Evolutionary conservation across 2,113 vertebrate genomes (phyloP).

Genomic region (Oryctolagus cuniculus): mOryCun1.1 NC_091432.1:221537501-221538000

Average conservation of each 20-base stretch:
- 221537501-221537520: neutral
- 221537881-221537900: neutral
- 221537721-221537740: neutral
- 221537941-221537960: neutral
- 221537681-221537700: neutral
- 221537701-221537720: neutral
- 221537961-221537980: neutral
- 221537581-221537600: neutral
- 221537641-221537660: neutral
- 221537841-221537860: neutral
- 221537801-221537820: neutral
- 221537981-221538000: neutral
- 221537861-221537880: neutral
- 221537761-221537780: neutral
- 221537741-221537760: neutral
- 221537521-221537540: neutral
- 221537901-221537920: neutral
- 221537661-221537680: neutral
- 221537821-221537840: neutral
- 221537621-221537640: neutral
- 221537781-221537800: accelerated
- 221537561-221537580: neutral
- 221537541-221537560: neutral
- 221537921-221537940: neutral
- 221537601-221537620: neutral